Conservation (phyloP, 2,797 vertebrate genomes). For the Alexandromys oeconomus region DNA sequence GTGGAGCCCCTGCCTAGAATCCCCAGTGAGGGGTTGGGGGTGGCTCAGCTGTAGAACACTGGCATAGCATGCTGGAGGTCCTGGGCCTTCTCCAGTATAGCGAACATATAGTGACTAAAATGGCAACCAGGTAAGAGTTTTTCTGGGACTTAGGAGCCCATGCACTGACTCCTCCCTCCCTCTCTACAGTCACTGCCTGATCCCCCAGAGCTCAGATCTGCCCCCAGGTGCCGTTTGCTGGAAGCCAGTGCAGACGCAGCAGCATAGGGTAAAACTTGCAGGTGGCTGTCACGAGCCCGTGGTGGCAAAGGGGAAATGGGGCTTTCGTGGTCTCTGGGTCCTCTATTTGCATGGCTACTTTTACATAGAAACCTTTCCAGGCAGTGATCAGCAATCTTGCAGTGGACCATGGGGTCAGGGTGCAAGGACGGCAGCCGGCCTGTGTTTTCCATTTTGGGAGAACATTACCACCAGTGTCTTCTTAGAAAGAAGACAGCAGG, state of each 20-base stretch:
- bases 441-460: not conserved
- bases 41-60: not conserved
- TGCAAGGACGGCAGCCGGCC: not conserved
- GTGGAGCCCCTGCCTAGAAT: not conserved
- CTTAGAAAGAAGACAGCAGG: not conserved
- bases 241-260: not conserved
- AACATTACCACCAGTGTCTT: not conserved
- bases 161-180: too few species aligned
- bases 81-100: not conserved
- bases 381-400: constrained; percentile 45
- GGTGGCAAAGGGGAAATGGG: constrained; percentile 65
- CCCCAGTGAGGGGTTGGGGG: not conserved
- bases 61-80: not conserved
- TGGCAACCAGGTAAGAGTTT: not conserved
- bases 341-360: constrained; percentile 78
- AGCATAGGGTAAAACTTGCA: not conserved
- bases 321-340: not conserved
- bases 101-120: not conserved
- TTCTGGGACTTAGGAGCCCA: not conserved
- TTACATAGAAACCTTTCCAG: constrained; percentile 82
- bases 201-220: not conserved
- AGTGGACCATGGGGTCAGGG: not conserved
- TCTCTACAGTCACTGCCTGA: not conserved
- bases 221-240: not conserved
- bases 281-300: not conserved